These are phyloP conservation scores for Gambusia yucatana DNA, from an alignment of 2,797 vertebrate species.

Conservation along the genomic window DNA sequence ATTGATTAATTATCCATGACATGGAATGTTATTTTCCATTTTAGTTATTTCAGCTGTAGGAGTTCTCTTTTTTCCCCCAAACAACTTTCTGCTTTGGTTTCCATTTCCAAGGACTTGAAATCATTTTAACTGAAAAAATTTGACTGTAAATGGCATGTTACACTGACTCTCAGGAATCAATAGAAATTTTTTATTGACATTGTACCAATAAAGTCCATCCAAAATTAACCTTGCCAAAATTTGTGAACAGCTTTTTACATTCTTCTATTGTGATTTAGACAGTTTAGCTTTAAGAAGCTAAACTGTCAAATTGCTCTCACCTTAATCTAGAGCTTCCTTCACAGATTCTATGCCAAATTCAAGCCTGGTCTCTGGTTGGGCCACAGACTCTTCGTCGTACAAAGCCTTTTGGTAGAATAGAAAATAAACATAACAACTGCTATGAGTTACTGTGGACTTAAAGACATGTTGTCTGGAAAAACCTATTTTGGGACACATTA, in stretches of 20 bases:
- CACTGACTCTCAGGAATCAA: neutral
- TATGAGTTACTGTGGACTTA: neutral
- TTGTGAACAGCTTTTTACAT: neutral
- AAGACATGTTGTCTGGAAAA: neutral
- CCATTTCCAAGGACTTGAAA: neutral
- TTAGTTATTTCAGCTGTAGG: neutral
- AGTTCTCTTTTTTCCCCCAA: neutral
- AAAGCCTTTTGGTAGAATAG: neutral
- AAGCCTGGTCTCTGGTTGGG: neutral
- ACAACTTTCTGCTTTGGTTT: neutral
- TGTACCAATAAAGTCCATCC: neutral
- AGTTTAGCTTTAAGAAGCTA: neutral
- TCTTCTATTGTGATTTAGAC: neutral
- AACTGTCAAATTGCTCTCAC: neutral
- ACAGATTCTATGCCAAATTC: neutral
- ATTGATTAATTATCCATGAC: too few relatives aligned
- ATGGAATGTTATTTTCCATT: neutral
- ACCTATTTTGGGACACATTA: neutral
- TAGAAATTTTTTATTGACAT: neutral
- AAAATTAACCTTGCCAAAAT: neutral
- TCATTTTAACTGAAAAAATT: neutral
- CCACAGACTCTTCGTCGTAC: neutral
- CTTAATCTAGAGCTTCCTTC: neutral
- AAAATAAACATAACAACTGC: neutral
- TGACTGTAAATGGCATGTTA: neutral